Evolutionary conservation across 2,888 invertebrate species (phyloP), one percentile per base, ranked within the genome.

Genomic region (Drosophila imparisetae): DNA sequence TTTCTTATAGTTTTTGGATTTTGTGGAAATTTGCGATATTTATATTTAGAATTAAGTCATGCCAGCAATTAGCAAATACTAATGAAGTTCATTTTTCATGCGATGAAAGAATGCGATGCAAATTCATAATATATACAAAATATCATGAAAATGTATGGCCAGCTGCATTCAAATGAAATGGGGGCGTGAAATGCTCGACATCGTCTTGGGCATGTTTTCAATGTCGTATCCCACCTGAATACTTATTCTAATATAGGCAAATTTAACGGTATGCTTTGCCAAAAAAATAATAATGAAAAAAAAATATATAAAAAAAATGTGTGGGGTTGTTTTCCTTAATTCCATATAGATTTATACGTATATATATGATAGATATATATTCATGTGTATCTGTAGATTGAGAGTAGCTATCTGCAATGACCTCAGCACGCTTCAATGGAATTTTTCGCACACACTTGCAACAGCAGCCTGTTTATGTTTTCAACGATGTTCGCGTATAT

Each of bases 341-440:
- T 63, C 24, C 52, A 63, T 57, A 30, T 55, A 30, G 24, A 45
- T 45, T 45, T 45, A 15, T 45, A 8, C 45, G 45, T 45, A 21
- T 7, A 21, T 45, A 45, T 21, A 21, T 45, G 42, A 42, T 21
- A 40, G 13, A 40, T 38, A 29, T 7, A 11, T 13, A 59, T 42
- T 50, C 53, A 32, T 36, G n/a, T 50, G 18, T 30, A 63, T 59
- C 48, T 61, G 59, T 63, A 54, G 62, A 36, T n/a, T 27, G 11
- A 45, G 15, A 54, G 53, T 72, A 49, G 55, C 57, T 75, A 50
- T 73, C 66, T 66, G 66, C 60, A 66, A 68, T 79, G 86, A 87
- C 86, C 89, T 86, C 86, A 83, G 76, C 80, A 72, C 57, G 79
- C 71, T 69, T 74, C 60, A 66, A 64, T 75, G 81, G 89, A 87